Conservation (phyloP, 1,140 invertebrate species). For the Drosophila pseudoananassae region DNA sequence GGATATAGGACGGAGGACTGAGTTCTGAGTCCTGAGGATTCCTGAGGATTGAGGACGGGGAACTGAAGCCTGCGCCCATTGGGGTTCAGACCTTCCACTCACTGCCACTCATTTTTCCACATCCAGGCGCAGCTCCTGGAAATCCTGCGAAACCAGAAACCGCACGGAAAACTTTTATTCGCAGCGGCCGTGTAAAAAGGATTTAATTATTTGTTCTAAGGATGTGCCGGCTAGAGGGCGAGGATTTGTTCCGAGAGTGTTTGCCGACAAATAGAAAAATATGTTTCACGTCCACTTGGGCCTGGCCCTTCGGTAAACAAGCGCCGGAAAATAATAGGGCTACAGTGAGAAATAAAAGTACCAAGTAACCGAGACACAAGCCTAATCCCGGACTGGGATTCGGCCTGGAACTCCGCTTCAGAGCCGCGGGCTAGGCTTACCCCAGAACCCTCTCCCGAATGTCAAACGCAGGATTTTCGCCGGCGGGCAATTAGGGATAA, state of each 20-base stretch:
- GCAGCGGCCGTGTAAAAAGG: constrained; percentile 78
- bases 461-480: constrained; percentile 50
- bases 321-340: constrained; percentile 15
- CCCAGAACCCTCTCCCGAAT: constrained; percentile 19
- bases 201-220: constrained; percentile 84
- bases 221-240: constrained; percentile 56
- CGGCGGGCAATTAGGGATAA: constrained; percentile 29
- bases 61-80: constrained; percentile 36
- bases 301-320: constrained; percentile 44
- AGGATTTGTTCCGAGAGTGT: constrained; percentile 40
- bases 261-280: constrained; percentile 71
- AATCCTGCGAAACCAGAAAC: constrained; percentile 56
- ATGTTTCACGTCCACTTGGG: constrained; percentile 74
- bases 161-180: constrained; percentile 45
- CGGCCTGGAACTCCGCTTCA: background rate
- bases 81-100: constrained; percentile 18
- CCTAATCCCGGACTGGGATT: constrained; percentile 36
- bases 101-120: constrained; percentile 24
- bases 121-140: constrained; percentile 17
- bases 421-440: constrained; percentile 55
- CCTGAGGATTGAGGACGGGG: constrained; percentile 7
- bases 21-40: constrained; percentile 19
- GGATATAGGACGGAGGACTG: constrained; percentile 53
- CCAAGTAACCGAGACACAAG: constrained; percentile 14
- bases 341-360: constrained; percentile 18